Evolutionary conservation across 2,113 vertebrate species (phyloP).

Genomic region (human): DNA sequence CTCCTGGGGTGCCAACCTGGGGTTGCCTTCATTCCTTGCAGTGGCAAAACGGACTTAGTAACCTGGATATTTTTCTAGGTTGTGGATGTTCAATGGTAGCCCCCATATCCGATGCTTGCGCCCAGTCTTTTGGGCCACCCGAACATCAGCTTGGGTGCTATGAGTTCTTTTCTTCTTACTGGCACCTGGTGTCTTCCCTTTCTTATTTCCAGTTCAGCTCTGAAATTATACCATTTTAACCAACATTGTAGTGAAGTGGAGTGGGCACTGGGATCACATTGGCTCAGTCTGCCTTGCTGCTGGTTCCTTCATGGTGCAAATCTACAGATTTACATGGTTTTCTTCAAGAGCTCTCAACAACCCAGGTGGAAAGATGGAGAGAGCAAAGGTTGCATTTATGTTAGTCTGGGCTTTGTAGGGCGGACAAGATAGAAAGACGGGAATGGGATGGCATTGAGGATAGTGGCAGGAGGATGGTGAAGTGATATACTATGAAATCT

Average conservation of each 20-base stretch:
- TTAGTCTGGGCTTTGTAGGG: neutral
- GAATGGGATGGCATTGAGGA: neutral
- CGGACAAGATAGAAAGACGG: neutral
- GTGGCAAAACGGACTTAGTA: neutral
- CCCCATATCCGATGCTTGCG: neutral
- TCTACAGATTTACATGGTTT: neutral
- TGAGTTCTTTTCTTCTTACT: neutral
- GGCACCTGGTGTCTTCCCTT: neutral
- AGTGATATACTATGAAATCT: neutral
- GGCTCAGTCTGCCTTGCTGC: neutral
- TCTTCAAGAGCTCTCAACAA: neutral
- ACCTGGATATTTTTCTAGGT: neutral
- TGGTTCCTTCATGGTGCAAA: neutral
- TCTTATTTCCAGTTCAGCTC: conserved; percentile 18
- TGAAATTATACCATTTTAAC: neutral
- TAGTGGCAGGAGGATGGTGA: neutral
- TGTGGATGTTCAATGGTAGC: neutral
- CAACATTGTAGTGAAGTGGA: neutral
- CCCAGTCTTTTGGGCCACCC: neutral
- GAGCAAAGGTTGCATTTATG: neutral
- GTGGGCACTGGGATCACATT: neutral
- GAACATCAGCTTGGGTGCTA: neutral
- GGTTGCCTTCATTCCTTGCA: neutral
- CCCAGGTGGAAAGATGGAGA: neutral
- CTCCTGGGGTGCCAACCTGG: neutral